Evolutionary conservation across 2,113 vertebrate genomes (phyloP).

Genomic region (Elgaria multicarinata): DNA sequence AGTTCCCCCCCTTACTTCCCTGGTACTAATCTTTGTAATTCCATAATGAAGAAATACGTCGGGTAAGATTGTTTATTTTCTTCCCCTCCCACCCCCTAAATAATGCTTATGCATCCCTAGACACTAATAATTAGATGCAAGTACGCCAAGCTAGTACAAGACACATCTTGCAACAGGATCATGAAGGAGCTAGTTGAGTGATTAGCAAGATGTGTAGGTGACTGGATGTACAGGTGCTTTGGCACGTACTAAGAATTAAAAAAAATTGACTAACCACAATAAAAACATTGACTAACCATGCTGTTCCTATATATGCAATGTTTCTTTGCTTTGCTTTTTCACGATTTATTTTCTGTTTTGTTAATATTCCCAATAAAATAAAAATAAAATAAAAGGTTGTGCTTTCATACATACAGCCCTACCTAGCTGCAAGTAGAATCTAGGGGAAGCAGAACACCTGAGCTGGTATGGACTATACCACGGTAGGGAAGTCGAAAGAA

Average conservation of each 20-base stretch:
- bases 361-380: too few species aligned
- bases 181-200: neutral
- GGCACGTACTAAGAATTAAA: too few species aligned
- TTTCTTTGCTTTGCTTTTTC: too few species aligned
- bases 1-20: neutral
- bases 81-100: neutral
- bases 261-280: neutral
- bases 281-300: too few species aligned
- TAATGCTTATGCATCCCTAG: neutral
- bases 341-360: too few species aligned
- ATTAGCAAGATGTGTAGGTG: neutral
- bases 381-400: too few species aligned
- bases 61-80: neutral
- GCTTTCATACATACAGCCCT: neutral
- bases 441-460: neutral
- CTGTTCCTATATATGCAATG: too few species aligned
- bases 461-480: neutral
- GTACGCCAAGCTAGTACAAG: neutral
- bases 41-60: neutral
- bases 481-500: too few species aligned
- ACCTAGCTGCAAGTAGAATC: neutral
- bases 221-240: neutral
- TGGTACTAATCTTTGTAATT: neutral
- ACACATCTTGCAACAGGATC: neutral
- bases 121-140: neutral